Base-by-base conservation (phyloP, 2,797 vertebrate genomes). In the Pteropus rufus region DNA sequence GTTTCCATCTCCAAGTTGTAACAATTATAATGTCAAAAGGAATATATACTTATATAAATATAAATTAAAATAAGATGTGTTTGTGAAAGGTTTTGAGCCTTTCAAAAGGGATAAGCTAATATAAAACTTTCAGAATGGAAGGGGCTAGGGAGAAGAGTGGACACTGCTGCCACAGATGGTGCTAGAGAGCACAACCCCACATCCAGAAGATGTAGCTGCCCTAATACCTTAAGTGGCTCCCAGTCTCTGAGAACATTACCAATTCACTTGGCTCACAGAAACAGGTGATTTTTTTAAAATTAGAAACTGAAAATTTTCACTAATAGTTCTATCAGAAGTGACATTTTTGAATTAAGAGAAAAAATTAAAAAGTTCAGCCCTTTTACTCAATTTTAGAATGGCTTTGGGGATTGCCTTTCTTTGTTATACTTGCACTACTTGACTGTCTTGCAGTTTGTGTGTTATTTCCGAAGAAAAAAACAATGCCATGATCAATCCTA, bases 401-500 rank as follows among this genome's bases (percentile, higher is more conserved):
- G 99, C 98, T 99, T 73, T 98, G 99, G 96, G 98, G 99, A 95
- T 97, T 99, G 93, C 99, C 99, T 26, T 99, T 99, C 83, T 98
- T 99, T 95, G 99, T 99, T 0, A 99, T 99, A 97, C 98, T 99
- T 96, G 99, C 98, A 82, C 94, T 99, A 92, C 98, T 99, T 0
- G 99, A 99, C 34, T 99, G 99, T 96, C 98, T 99, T 56, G 99
- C 99, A 94, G 98, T 99, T 96, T 99, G 99, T 14, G 99, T 99
- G 0, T 99, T 99, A 98, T 98, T 99, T 24, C 98, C 99, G 18
- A 58, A 41, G 56, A 24, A 24, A 24, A 24, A 24, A 10, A 24
- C 56, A 58, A 97, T 99, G 99, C 98, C 94, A 98, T 99, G 84
- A 99, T 99, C 98, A 99, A 99, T 98, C 98, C 99, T 97, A 99